Base-by-base conservation (phyloP, 2,797 vertebrate genomes). In the Ataeniobius toweri region DNA sequence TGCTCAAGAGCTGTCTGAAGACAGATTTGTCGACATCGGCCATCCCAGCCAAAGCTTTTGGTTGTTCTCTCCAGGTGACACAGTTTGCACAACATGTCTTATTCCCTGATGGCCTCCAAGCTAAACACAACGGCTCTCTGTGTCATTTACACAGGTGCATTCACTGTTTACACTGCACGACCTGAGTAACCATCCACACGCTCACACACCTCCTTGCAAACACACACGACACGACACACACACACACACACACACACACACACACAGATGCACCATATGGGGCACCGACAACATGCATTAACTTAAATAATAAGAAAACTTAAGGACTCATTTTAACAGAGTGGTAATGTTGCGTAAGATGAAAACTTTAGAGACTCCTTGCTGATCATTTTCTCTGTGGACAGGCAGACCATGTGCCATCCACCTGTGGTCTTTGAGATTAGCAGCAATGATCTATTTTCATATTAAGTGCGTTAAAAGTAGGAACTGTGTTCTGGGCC, bases 121-220 rank as follows among this genome's bases (percentile, higher is more conserved):
- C 81, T 89, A 84, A 93, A 94, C 92, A 92, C 89, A 92, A 90
- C 86, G 92, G 84, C 86, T 80, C 87, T 81, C 36, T 91, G 76
- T 94, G 90, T 89, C 92, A 94, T 96, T 95, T 95, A 91, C 94
- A 94, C 93, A 95, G 94, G 94, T 95, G 94, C 89, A 85, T 92
- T 86, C 81, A 89, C 58, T 94, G 89, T 95, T 95, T 95, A 86
- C 93, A 91, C 85, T 93, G 87, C 76, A 89, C 88, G 91, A 91
- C 92, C 91, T 85, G 92, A 93, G 91, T 84, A 93, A 94, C 91
- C 91, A 91, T 88, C 77, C 85, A 80, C 71, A 86, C 73, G 69
- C 50, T 83, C 82, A 78, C 76, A 85, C 77, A 87, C 78, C 76
- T 71, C 77, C 77, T 78, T 78, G 69, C n/a, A 59, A 84, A 36